Evolutionary conservation across 2,797 vertebrate genomes (phyloP).

Genomic region (Sebastiscus tertius): DNA sequence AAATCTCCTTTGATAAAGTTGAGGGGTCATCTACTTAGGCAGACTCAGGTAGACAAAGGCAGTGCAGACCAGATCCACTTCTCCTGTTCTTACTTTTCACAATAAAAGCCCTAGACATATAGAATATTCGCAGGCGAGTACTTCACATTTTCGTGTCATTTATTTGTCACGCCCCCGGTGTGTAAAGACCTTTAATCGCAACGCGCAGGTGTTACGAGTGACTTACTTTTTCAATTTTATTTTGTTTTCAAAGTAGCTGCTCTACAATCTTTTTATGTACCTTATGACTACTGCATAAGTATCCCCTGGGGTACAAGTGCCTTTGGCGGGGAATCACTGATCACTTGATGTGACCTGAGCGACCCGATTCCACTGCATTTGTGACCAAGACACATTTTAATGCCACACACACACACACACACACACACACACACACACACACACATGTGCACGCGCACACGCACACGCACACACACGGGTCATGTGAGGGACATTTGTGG

Average conservation of each 20-base stretch:
- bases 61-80: too few relatives aligned
- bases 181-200: not conserved
- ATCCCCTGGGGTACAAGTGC: too few relatives aligned
- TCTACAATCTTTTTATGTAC: not conserved
- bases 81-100: too few relatives aligned
- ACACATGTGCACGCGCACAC: not conserved
- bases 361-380: not conserved
- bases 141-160: not conserved
- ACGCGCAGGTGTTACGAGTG: not conserved
- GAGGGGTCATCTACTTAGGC: too few relatives aligned
- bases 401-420: not conserved
- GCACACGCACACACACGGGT: not conserved
- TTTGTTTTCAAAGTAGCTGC: not conserved
- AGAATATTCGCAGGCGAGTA: too few relatives aligned
- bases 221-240: too few relatives aligned
- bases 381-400: not conserved
- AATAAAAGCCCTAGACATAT: too few relatives aligned
- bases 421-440: not conserved
- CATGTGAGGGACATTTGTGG: slow-evolving; percentile 36
- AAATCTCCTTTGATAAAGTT: too few relatives aligned
- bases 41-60: not conserved
- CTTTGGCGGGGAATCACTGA: not conserved
- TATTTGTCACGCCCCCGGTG: not conserved
- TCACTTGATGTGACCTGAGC: too few relatives aligned
- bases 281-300: too few relatives aligned